A percentile compares a stretch with the other conserved stretches of the same genome.
Evolutionary conservation across 2,113 vertebrate genomes (phyloP).

Genomic region (Scomber colias): DNA sequence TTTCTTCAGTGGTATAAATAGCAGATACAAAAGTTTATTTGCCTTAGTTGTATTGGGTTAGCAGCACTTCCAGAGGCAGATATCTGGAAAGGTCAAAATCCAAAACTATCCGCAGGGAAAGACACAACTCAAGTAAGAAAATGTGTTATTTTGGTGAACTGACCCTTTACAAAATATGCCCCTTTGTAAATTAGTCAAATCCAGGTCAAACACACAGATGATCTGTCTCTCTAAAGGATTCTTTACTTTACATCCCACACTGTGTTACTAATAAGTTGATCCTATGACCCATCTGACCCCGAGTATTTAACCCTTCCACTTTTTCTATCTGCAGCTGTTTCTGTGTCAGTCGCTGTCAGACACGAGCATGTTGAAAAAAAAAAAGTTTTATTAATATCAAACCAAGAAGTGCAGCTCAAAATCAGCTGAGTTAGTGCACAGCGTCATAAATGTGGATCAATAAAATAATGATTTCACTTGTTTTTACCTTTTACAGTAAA

Average conservation of each 20-base stretch:
- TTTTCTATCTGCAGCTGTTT: neutral
- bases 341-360: neutral
- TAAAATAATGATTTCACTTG: neutral
- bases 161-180: neutral
- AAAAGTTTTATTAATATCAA: neutral
- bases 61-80: too few species aligned
- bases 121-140: neutral
- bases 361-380: neutral
- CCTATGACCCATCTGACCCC: slow-evolving; percentile 17
- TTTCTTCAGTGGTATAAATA: too few species aligned
- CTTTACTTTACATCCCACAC: neutral
- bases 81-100: too few species aligned
- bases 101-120: too few species aligned
- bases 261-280: slow-evolving; percentile 12
- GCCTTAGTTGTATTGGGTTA: too few species aligned
- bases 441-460: neutral
- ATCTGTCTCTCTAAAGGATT: neutral
- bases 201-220: slow-evolving; percentile 25
- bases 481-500: neutral
- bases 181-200: slow-evolving; percentile 18
- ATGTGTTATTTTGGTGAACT: neutral
- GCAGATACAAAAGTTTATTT: too few species aligned
- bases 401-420: neutral
- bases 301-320: neutral
- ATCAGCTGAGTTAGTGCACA: neutral